phyloP scores from a whole-genome alignment of 2,888 invertebrate species.

The Agonopterix alstromeriana region DNA sequence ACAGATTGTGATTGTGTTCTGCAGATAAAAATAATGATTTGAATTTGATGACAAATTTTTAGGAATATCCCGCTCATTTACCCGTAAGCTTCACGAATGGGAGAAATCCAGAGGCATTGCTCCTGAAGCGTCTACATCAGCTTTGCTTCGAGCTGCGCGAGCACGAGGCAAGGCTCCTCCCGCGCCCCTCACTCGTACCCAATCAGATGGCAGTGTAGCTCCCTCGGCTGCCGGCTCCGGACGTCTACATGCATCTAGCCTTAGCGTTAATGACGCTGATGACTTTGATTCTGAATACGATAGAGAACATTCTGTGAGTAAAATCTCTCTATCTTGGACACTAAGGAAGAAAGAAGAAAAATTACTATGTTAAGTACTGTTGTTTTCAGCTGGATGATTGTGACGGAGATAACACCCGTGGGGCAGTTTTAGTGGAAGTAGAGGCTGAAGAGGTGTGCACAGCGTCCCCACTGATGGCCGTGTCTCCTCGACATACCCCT shows the following conservation, averaged over 20 bases:
- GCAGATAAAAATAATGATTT: neutral
- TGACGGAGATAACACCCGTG: slow-evolving; percentile 74
- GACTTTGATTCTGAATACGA: slow-evolving; percentile 77
- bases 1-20: too few species aligned
- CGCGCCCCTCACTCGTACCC: slow-evolving; percentile 80
- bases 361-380: neutral
- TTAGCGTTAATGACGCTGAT: slow-evolving; percentile 84
- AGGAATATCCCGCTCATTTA: slow-evolving; percentile 91
- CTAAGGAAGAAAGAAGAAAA: neutral
- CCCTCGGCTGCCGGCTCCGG: slow-evolving; percentile 74
- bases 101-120: slow-evolving; percentile 91
- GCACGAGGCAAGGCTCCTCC: slow-evolving; percentile 41
- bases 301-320: slow-evolving; percentile 58
- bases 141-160: slow-evolving; percentile 77
- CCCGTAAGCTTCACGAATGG: slow-evolving; percentile 94
- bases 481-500: slow-evolving; percentile 77
- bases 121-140: slow-evolving; percentile 90
- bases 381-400: slow-evolving; percentile 44
- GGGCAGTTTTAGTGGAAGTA: slow-evolving; percentile 87
- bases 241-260: slow-evolving; percentile 82
- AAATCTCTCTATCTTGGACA: neutral
- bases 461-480: slow-evolving; percentile 82
- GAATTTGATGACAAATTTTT: neutral
- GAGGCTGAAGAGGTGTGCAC: slow-evolving; percentile 89
- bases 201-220: slow-evolving; percentile 86